Base-by-base conservation (phyloP, 2,797 vertebrate species). In the Synanceia verrucosa region DNA sequence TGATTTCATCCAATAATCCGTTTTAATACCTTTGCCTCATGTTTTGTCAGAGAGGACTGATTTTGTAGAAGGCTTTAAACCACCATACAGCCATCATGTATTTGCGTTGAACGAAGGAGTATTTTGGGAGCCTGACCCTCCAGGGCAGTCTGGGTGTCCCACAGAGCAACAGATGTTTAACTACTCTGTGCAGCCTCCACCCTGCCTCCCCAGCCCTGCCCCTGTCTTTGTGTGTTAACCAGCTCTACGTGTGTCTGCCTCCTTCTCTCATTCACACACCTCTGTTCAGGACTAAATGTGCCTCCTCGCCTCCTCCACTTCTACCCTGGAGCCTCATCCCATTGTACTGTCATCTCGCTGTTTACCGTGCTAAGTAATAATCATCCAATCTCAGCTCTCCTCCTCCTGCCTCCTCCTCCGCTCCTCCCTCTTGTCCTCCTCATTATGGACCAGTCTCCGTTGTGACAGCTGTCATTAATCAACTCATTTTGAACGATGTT, bases 91-190 rank as follows among this genome's bases (percentile, higher is more conserved):
- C 18, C 56, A 31, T 47, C 16, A 5, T 51, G 52, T 61, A 61
- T 60, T 57, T 50, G 50, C 46, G 57, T 61, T 61, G 39, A 59
- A 23, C 52, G 55, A 52, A 24, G 44, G 53, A 68, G 64, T 28
- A 41, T 81, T 73, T 80, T 69, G 76, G 78, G 82, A 71, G 24
- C 14, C 53, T 62, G 64, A 46, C 61, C 67, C 75, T 43, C 48
- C 56, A 41, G 64, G 74, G 62, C 52, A 44, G 74, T 59, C 72
- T 70, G 75, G 67, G 59, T 74, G 74, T 84, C 85, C 76, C 73
- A 81, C 69, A 59, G 86, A 86, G 89, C 89, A 93, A 89, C 94
- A 95, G 94, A 94, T 95, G 94, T 93, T 89, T 73, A 89, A 86
- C 82, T 85, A 57, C 86, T 89, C 86, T 76, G 72, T 65, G 62